Evolutionary conservation across 1,140 invertebrate genomes (phyloP).

Genomic region (Asobara japonica): DNA sequence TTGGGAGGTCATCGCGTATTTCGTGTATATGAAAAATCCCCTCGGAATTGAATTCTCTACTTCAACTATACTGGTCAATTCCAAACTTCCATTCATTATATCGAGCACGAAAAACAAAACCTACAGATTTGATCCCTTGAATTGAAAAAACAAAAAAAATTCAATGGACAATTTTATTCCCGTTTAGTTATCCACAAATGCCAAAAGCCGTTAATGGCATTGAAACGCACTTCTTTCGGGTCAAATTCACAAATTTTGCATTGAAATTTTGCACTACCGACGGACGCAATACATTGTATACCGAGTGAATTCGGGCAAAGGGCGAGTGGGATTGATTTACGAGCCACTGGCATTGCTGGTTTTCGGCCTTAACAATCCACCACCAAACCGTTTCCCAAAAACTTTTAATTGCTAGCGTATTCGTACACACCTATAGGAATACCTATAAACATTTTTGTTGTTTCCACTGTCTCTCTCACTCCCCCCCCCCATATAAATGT

Average conservation of each 20-base stretch:
- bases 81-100: too few relatives aligned
- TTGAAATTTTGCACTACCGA: neutral
- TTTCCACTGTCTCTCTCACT: neutral
- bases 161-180: neutral
- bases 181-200: too few relatives aligned
- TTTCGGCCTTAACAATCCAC: constrained; percentile 37
- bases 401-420: constrained; percentile 45
- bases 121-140: too few relatives aligned
- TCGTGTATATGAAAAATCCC: too few relatives aligned
- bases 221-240: too few relatives aligned
- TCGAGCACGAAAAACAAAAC: too few relatives aligned
- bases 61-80: too few relatives aligned
- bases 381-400: constrained; percentile 29
- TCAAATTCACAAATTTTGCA: constrained; percentile 23
- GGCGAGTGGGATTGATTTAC: constrained; percentile 45
- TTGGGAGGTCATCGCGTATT: too few relatives aligned
- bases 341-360: constrained; percentile 14
- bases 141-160: neutral
- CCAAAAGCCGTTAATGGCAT: too few relatives aligned
- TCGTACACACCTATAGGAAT: neutral
- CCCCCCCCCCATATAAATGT: neutral
- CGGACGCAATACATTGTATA: constrained; percentile 5
- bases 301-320: constrained; percentile 4
- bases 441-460: neutral
- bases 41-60: too few relatives aligned